These are phyloP conservation scores for Ectemnius lituratus DNA, from an alignment of 2,888 invertebrate genomes.

Conservation along the genomic window DNA sequence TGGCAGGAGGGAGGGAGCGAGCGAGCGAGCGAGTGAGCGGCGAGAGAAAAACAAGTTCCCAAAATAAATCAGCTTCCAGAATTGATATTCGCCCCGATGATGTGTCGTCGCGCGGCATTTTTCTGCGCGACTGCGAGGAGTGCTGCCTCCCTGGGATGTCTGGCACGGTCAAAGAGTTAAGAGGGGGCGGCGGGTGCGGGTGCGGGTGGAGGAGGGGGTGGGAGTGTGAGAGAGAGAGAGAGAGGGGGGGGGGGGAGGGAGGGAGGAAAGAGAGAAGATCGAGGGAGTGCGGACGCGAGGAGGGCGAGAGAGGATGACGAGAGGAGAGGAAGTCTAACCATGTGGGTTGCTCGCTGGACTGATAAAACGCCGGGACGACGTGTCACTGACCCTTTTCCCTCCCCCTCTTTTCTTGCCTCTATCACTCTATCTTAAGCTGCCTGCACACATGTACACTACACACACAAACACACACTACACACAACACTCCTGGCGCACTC, in stretches of 20 bases:
- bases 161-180: too few relatives aligned
- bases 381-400: constrained; percentile 65
- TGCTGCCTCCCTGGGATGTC: too few relatives aligned
- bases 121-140: too few relatives aligned
- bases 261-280: constrained; percentile 50
- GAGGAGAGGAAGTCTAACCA: constrained; percentile 55
- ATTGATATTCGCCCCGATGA: too few relatives aligned
- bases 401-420: constrained; percentile 7
- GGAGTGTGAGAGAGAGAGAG: constrained; percentile 43
- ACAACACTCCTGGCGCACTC: too few relatives aligned
- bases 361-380: constrained; percentile 65
- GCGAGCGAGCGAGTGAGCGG: too few relatives aligned
- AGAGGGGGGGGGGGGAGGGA: constrained; percentile 17
- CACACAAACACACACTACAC: neutral
- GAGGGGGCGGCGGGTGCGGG: too few relatives aligned
- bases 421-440: constrained; percentile 1
- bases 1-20: too few relatives aligned
- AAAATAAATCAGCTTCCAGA: too few relatives aligned
- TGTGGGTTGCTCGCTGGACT: constrained; percentile 55
- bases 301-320: constrained; percentile 41
- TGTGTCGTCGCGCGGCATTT: too few relatives aligned
- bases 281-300: constrained; percentile 4
- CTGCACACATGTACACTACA: neutral
- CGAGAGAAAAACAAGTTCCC: too few relatives aligned
- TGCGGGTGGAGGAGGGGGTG: neutral